Base-by-base conservation (phyloP, 2,888 invertebrate genomes). In the Automeris io region DNA sequence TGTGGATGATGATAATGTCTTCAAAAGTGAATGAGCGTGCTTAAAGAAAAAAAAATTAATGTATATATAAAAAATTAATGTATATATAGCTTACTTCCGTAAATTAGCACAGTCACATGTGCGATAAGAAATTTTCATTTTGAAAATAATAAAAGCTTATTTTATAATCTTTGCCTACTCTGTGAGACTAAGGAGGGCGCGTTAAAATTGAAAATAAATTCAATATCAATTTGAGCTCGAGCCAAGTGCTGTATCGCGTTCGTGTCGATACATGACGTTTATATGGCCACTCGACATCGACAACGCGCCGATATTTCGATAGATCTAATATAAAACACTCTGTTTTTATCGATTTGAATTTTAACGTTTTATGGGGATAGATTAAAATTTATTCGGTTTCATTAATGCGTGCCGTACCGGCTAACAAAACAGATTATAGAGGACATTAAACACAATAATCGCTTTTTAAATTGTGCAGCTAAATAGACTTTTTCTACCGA, bases 131-230 rank as follows among this genome's bases (percentile, higher is more conserved):
- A 6, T 19, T 19, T 19, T 19, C 4, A 5, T 19, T 19, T 5
- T 19, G 19, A 19, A 19, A 1, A 0, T 16, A 3, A 29, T n/a
- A 29, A 29, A 4, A 1, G 29, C 2, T 1, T 25, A 37, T 51
- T 72, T 70, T 71, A 48, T 24, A 0, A 18, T 2, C 8, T 2
- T 0, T 4, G 21, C 9, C 41, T 78, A 53, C 57, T 66, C 85
- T 85, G 46, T 37, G 37, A 51, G 51, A 47, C 56, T 68, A 83
- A 82, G 80, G 80, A 86, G 85, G 78, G 80, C 82, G 80, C 81
- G 80, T 80, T 85, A 83, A 85, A 86, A 82, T 85, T 85, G 78
- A 85, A 85, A 86, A 85, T 86, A 85, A 86, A 86, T 86, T 79
- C 85, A 83, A 85, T 86, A 85, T 83, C 83, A 85, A 86, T 86